phyloP scores from a whole-genome alignment of 2,888 invertebrate species.

The Xestia sexstrigata region DNA sequence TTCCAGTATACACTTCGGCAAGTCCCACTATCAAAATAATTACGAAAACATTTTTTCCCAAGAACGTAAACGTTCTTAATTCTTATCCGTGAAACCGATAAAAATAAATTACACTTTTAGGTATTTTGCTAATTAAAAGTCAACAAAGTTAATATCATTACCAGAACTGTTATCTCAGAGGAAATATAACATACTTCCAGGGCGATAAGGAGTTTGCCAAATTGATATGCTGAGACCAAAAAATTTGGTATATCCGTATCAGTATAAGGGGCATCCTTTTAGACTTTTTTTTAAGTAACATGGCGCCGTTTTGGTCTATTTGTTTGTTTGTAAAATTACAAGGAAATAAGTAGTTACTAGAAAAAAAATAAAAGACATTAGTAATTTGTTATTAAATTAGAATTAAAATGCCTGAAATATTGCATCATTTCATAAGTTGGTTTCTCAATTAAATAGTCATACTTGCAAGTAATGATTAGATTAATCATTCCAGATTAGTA shows the following conservation, averaged over 20 bases:
- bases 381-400: background rate
- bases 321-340: background rate
- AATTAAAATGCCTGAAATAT: background rate
- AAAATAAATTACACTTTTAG: conserved; percentile 52
- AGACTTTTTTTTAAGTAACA: background rate
- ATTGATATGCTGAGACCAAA: conserved; percentile 58
- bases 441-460: background rate
- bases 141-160: conserved; percentile 64
- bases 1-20: conserved; percentile 3
- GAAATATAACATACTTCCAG: conserved; percentile 69
- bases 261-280: conserved; percentile 3
- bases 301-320: background rate
- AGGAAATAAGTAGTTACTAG: background rate
- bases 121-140: conserved; percentile 65
- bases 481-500: background rate
- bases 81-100: conserved; percentile 54
- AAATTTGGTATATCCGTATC: conserved; percentile 42
- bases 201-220: conserved; percentile 60
- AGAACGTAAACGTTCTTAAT: conserved; percentile 21
- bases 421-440: background rate
- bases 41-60: conserved; percentile 4
- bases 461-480: background rate
- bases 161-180: conserved; percentile 66
- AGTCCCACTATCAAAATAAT: conserved; percentile 15
- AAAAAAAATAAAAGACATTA: background rate